These are phyloP conservation scores for Ormyrus rosae DNA, from an alignment of 2,888 invertebrate genomes.

Conservation along the genomic window DNA sequence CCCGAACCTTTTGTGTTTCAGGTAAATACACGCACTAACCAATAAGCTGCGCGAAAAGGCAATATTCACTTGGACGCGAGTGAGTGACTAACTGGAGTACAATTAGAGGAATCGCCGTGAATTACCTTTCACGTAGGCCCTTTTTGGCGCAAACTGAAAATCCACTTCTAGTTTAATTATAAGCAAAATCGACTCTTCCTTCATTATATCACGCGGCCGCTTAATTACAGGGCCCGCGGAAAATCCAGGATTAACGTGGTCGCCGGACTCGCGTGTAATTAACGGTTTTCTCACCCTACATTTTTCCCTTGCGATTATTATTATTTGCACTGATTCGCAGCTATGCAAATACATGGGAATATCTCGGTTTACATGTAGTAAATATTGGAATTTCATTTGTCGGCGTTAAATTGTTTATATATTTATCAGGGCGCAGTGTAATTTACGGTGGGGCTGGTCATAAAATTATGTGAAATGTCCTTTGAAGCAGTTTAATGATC, in stretches of 20 bases:
- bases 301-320: background rate
- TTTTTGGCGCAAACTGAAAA: constrained; percentile 9
- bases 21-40: constrained; percentile 33
- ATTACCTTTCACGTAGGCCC: background rate
- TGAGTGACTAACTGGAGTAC: constrained; percentile 9
- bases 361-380: background rate
- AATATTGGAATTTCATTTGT: background rate
- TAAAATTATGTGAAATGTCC: constrained; percentile 36
- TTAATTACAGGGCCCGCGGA: constrained; percentile 49
- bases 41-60: background rate
- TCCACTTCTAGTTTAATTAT: constrained; percentile 31
- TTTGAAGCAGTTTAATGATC: constrained; percentile 40
- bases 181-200: constrained; percentile 6
- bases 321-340: background rate
- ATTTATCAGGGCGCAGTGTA: constrained; percentile 5
- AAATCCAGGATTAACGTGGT: constrained; percentile 47
- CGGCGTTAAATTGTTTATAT: background rate
- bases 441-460: background rate
- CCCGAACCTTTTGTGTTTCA: constrained; percentile 41
- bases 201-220: background rate
- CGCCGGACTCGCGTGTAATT: constrained; percentile 28
- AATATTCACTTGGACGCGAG: constrained; percentile 8
- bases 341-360: too few species aligned
- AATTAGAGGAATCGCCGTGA: background rate
- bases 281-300: background rate